These are phyloP conservation scores for Bettongia penicillata DNA, from an alignment of 2,113 vertebrate genomes.

Conservation along the genomic window DNA sequence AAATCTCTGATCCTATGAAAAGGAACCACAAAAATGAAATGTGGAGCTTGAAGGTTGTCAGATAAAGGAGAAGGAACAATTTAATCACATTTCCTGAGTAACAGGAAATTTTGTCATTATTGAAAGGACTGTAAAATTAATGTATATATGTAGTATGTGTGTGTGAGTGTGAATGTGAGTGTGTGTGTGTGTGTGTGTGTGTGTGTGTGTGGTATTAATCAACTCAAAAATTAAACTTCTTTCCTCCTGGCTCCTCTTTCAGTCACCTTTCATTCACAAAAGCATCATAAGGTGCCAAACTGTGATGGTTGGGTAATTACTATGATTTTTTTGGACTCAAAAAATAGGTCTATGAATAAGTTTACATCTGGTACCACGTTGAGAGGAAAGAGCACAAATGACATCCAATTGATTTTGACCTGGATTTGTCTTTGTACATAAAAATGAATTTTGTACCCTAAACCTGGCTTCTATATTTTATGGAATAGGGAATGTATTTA, in stretches of 20 bases:
- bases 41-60: not conserved
- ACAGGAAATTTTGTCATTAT: not conserved
- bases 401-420: not conserved
- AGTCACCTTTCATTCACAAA: not conserved
- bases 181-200: no score
- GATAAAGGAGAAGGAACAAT: not conserved
- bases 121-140: not conserved
- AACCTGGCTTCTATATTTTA: not conserved
- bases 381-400: not conserved
- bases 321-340: not conserved
- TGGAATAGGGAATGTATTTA: not conserved
- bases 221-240: no score
- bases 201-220: not conserved
- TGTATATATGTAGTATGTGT: not conserved
- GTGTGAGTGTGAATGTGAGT: no score
- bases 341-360: not conserved
- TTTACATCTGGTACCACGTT: not conserved
- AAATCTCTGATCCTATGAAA: not conserved
- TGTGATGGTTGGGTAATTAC: not conserved
- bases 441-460: not conserved
- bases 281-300: not conserved
- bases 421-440: not conserved
- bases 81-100: not conserved
- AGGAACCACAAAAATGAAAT: not conserved
- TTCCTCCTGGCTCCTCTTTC: not conserved